phyloP scores from a whole-genome alignment of 2,113 vertebrate species.

The Microcebus murinus region DNA sequence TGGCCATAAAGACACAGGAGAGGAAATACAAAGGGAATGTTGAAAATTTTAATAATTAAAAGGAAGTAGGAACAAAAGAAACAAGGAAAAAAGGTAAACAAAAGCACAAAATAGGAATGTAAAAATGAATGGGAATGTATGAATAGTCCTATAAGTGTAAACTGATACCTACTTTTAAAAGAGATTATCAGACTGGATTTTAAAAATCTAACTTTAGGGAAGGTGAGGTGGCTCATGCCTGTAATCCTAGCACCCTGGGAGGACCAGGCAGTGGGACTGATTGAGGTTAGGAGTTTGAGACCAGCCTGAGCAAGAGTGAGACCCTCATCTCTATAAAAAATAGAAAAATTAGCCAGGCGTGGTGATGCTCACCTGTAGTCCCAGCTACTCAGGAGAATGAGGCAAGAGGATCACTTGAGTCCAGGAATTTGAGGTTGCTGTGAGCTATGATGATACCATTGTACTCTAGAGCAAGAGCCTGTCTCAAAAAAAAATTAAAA shows the following conservation, averaged over 20 bases:
- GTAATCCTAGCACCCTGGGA: not conserved
- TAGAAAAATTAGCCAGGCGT: too few relatives aligned
- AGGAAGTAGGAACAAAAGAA: not conserved
- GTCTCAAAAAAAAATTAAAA: too few relatives aligned
- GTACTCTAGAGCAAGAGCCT: too few relatives aligned
- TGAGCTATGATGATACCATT: too few relatives aligned
- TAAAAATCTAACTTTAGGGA: not conserved
- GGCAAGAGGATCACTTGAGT: too few relatives aligned
- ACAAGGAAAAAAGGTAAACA: not conserved
- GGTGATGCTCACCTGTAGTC: too few relatives aligned
- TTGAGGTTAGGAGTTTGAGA: not conserved
- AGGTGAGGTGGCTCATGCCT: not conserved
- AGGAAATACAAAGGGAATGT: not conserved
- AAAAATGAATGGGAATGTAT: conserved; percentile 17
- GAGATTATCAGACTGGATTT: not conserved
- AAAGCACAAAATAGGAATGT: not conserved
- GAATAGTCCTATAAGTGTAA: not conserved
- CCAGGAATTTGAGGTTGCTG: too few relatives aligned
- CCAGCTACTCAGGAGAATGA: too few relatives aligned
- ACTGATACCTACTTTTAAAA: not conserved
- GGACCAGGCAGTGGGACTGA: not conserved
- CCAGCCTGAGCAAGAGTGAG: not conserved
- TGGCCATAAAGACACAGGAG: not conserved
- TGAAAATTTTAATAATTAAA: not conserved
- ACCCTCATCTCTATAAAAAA: not conserved